phyloP scores from a whole-genome alignment of 2,113 vertebrate species.

The Tricholaema leucomelas region DNA sequence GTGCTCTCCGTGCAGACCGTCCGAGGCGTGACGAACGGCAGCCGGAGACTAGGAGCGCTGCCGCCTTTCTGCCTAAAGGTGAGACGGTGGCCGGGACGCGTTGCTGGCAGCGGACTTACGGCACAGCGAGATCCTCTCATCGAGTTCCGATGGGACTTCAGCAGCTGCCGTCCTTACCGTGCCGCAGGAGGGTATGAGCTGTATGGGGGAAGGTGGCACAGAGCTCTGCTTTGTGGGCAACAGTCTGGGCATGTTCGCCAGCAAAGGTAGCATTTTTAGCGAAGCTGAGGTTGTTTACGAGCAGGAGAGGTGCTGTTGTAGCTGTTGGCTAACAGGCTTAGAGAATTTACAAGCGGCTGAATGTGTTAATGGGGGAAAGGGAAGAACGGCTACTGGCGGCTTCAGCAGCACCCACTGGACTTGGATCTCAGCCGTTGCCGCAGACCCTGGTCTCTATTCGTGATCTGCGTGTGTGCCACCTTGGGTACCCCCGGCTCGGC shows the following conservation, averaged over 20 bases:
- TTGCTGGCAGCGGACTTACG: fast-evolving
- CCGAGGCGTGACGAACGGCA: too few species aligned
- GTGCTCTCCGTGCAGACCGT: neutral
- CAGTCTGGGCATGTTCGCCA: too few species aligned
- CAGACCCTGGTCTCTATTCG: fast-evolving
- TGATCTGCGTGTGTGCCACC: neutral
- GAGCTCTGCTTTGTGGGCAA: too few species aligned
- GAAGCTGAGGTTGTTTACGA: too few species aligned
- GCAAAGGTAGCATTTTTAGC: neutral
- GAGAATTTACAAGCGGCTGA: neutral
- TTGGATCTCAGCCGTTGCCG: neutral
- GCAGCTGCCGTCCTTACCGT: neutral
- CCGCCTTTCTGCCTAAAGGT: neutral
- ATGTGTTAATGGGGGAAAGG: neutral
- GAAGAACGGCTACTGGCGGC: neutral
- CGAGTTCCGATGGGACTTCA: fast-evolving
- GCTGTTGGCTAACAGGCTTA: neutral
- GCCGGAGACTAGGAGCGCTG: neutral
- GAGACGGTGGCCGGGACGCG: neutral
- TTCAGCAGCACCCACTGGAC: neutral
- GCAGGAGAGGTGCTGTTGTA: too few species aligned
- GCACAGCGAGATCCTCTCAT: fast-evolving
- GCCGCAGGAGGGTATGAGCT: neutral
- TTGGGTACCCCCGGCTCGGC: neutral
- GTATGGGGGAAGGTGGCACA: neutral